Evolutionary conservation across 92 coral and sea anemone species (phyloP), one percentile per base, ranked within the genome.

Genomic region (Umimayanthus chanpuru): DNA sequence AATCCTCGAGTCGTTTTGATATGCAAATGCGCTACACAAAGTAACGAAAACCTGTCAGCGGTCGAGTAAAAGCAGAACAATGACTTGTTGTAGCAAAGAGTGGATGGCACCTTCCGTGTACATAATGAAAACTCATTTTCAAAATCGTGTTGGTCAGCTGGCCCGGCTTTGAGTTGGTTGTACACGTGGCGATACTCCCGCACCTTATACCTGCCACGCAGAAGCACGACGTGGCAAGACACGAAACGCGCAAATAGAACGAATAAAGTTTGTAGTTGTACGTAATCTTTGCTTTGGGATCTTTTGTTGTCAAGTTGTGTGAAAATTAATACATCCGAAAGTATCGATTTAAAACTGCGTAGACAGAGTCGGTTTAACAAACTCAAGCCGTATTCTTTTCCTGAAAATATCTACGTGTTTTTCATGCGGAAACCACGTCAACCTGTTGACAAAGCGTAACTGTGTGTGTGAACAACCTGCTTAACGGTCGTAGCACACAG

Each of bases 11-110:
- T 8, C 65, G 20, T 83, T 70, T 44, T 83, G 87, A 83, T 83
- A 83, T 83, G 87, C 87, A 83, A 83, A 83, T 83, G 39, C 65
- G n/a, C 76, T 72, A 47, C 56, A 43, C 38, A 26, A 70, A 65
- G 78, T 83, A 83, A 68, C 77, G 70, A 71, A 77, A 71, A 83
- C 76, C 76, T 68, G 76, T 72, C 87, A 83, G 87, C 78, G 87
- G 87, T 80, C 14, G 36, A 29, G 77, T 4, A 39, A 18, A 75
- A 36, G 26, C 10, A 26, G 85, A 81, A 65, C 85, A 81, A 81
- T 64, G 36, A 40, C 30, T n/a, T 61, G 76, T 81, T 81, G 75
- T 64, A n/a, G 75, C 58, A 66, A 81, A 65, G 55, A 67, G n/a
- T 39, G 53, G 74, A 38, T 39, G 86, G 56, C 86, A 66, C 73